Evolutionary conservation across 2,797 vertebrate species (phyloP).

Genomic region (Paedocypris micromegethes): DNA sequence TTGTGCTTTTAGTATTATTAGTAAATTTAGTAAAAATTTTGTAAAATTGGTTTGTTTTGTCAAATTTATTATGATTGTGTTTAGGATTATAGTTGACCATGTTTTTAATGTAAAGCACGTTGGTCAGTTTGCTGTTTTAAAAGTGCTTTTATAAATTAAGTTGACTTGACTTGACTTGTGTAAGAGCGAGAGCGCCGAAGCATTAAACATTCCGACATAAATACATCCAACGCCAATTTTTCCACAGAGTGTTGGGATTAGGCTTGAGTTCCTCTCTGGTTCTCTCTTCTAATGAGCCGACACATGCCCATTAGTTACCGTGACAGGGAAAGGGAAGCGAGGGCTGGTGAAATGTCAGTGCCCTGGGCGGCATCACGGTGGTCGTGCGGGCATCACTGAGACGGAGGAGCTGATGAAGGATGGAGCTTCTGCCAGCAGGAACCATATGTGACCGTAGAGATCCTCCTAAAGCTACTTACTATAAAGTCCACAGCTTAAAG

Average conservation of each 20-base stretch:
- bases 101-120: too few relatives aligned
- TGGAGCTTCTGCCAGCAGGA: neutral
- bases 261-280: neutral
- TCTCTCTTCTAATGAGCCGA: constrained; percentile 7
- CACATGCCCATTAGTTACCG: constrained; percentile 21
- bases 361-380: constrained; percentile 21
- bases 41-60: too few relatives aligned
- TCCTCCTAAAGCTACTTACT: constrained; percentile 61
- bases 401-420: neutral
- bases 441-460: constrained; percentile 43
- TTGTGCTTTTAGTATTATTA: too few relatives aligned
- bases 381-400: constrained; percentile 10
- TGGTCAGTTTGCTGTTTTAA: too few relatives aligned
- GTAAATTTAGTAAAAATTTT: too few relatives aligned
- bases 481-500: constrained; percentile 58
- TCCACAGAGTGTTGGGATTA: neutral
- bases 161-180: too few relatives aligned
- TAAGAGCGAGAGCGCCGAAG: too few relatives aligned
- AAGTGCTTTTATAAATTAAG: too few relatives aligned
- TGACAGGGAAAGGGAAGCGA: constrained; percentile 17
- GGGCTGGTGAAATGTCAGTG: constrained; percentile 40
- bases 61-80: too few relatives aligned
- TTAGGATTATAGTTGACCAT: too few relatives aligned
- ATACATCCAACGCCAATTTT: too few relatives aligned
- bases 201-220: too few relatives aligned